Evolutionary conservation across 2,888 invertebrate genomes (phyloP), one percentile per base, ranked within the genome.

Genomic region (Hemistola chrysoprasaria): DNA sequence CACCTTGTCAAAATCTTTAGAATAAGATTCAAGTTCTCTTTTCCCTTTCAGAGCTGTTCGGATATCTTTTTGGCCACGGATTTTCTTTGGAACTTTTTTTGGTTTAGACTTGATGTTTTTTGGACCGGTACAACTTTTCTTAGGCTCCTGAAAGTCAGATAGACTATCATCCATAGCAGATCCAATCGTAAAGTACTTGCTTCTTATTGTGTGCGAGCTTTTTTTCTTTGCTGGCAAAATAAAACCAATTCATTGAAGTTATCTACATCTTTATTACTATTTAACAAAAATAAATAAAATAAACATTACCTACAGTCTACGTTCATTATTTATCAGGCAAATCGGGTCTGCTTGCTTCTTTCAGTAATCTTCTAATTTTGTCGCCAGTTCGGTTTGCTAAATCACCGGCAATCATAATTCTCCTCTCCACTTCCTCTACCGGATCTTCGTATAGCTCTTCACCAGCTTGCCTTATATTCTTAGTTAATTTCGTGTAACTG

Each of bases 141-240:
- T 86, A 35, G 71, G 71, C 44, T 80, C 78, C 52, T 79, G 62
- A 56, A 86, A 86, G 37, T 85, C 84, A 3, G 70, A 62, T 24
- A 81, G 63, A 54, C 87, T 89, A 11, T 85, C 86, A 56, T 89
- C 88, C 79, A 81, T 81, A 63, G 45, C 76, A 71, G 43, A 31
- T 38, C 65, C 50, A 24, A 42, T 43, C 10, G 56, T 40, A 51
- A 87, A 89, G 59, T 83, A 88, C 67, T 83, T 79, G 60, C 87
- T 87, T 41, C 51, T 62, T 10, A 83, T 66, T 46, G 58, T 61
- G 40, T 61, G 30, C 60, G 64, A 31, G 40, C 35, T 59, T 11
- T 44, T 4, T 28, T 41, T 56, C 40, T 39, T 59, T 39, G 53
- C 70, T 74, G 64, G 53, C 42, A 75, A 84, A 70, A 38, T 72